These are phyloP conservation scores for Drosophila simulans DNA, from an alignment of 1,140 invertebrate genomes.

Conservation along the genomic window DNA sequence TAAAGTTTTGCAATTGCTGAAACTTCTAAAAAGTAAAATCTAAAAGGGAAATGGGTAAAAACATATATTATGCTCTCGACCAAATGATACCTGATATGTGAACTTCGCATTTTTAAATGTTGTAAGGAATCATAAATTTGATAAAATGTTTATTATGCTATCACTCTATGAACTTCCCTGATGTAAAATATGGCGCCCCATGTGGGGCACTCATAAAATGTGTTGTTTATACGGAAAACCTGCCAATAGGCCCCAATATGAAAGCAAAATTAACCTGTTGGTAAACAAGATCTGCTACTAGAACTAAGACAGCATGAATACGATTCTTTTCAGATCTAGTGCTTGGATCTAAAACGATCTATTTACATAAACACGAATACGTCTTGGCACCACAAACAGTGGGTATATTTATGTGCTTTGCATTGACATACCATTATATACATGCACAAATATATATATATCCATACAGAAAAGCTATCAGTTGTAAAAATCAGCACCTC, in stretches of 20 bases:
- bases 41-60: slow-evolving; percentile 31
- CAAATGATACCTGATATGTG: slow-evolving; percentile 1
- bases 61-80: slow-evolving; percentile 1
- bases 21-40: slow-evolving; percentile 68
- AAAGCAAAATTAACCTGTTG: slow-evolving; percentile 11
- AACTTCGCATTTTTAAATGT: neutral
- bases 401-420: slow-evolving; percentile 12
- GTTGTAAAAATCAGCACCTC: slow-evolving; percentile 75
- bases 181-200: neutral
- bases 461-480: slow-evolving; percentile 41
- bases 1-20: slow-evolving; percentile 72
- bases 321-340: slow-evolving; percentile 27
- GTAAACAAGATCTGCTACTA: slow-evolving; percentile 16
- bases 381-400: slow-evolving; percentile 18
- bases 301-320: slow-evolving; percentile 2
- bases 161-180: neutral
- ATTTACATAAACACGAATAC: slow-evolving; percentile 35
- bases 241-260: neutral
- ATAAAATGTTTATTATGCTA: too few species aligned
- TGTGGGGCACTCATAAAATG: neutral
- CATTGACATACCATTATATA: slow-evolving; percentile 8
- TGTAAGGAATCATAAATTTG: too few species aligned
- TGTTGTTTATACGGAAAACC: too few species aligned
- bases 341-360: slow-evolving; percentile 19
- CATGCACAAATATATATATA: neutral